Base-by-base conservation (phyloP, 1,140 invertebrate genomes). In the Ctenoplectra terminalis region DNA sequence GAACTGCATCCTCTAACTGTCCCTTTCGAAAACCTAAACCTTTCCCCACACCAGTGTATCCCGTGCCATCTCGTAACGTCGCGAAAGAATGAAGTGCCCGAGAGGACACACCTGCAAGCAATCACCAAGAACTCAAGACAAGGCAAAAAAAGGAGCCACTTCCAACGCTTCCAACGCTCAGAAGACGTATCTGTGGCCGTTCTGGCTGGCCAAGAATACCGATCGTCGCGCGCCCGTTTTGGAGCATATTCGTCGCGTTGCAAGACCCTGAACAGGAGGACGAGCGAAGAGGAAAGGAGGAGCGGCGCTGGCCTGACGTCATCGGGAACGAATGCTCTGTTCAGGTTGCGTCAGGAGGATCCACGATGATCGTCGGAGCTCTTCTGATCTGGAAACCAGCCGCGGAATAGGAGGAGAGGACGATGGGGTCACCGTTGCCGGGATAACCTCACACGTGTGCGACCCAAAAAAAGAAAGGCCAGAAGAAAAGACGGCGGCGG, bases 361-460 rank as follows among this genome's bases (percentile, higher is more conserved):
- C 70, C 63, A 71, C 66, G 82, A 70, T 82, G 82, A 85, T 81
- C 37, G 74, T 66, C 52, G 80, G 48, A 77, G 78, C 84, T 84
- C 85, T 71, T 88, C 83, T 78, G 87, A 88, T 88, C 78, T 81
- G 87, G 63, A 83, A 78, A 78, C 66, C 72, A 69, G 79, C 46
- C 72, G 82, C 56, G 87, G 48, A 63, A 80, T 60, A 69, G 61
- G 40, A 75, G 86, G 72, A 70, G 86, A 88, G 86, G 82, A 89
- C 84, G 89, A 84, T 87, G 87, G 89, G 90, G 89, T 91, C 89
- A 91, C 88, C 82, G 75, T 88, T 82, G 75, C 37, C 64, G 82
- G 90, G 89, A 91, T 91, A 91, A 91, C 90, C 90, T 89, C 90
- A 89, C 90, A 90, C 90, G 90, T 91, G 90, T 91, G 87, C 87